A percentile compares a stretch with the other conserved stretches of the same genome.
phyloP scores from a whole-genome alignment of 2,888 invertebrate genomes.

The Nymphalis polychloros region DNA sequence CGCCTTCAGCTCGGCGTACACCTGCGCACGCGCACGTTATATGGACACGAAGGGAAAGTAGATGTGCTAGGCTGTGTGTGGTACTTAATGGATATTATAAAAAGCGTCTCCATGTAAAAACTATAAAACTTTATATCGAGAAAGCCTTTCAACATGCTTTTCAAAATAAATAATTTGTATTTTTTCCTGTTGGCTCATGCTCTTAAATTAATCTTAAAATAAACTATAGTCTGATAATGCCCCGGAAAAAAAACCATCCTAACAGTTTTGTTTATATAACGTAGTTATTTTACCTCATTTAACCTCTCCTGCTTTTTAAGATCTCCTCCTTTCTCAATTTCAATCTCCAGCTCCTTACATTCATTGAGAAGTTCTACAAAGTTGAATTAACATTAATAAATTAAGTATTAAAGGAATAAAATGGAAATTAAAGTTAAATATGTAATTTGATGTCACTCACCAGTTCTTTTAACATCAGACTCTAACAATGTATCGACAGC shows the following conservation, averaged over 20 bases:
- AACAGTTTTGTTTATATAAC: not conserved
- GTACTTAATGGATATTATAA: no score
- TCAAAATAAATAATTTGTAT: not conserved
- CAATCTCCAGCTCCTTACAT: slow-evolving; percentile 89
- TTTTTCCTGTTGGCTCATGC: not conserved
- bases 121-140: no score
- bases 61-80: no score
- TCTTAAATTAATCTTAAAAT: no score
- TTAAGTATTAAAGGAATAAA: not conserved
- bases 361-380: slow-evolving; percentile 86
- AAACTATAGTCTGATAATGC: no score
- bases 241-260: no score
- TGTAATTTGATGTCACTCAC: slow-evolving; percentile 43
- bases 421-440: not conserved
- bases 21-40: slow-evolving; percentile 63
- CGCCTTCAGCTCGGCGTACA: slow-evolving; percentile 96
- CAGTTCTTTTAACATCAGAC: slow-evolving; percentile 94
- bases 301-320: slow-evolving; percentile 88
- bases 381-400: not conserved
- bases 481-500: slow-evolving; percentile 97
- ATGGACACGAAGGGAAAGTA: no score
- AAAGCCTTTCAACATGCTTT: no score
- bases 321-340: slow-evolving; percentile 88
- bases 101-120: no score
- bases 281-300: slow-evolving; percentile 84